Evolutionary conservation across 2,797 vertebrate genomes (phyloP), one percentile per base, ranked within the genome.

Genomic region (Benthosema pterotum): DNA sequence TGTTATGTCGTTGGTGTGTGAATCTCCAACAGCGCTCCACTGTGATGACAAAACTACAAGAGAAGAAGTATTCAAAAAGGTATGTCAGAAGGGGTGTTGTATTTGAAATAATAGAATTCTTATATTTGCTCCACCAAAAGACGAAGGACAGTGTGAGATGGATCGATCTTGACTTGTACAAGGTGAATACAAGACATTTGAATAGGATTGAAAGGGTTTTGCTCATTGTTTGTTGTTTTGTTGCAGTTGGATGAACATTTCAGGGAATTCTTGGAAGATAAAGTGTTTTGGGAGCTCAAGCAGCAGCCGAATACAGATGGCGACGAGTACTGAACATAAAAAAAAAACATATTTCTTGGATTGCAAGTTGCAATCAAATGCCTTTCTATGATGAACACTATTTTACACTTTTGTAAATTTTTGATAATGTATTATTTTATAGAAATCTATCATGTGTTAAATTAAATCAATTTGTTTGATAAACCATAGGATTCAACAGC

Each of bases 1-100:
- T 52, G 51, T 11, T 1, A 55, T 92, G 70, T 73, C 70, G 0
- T 78, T 92, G 86, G 0, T 86, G 55, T 92, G 92, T 65, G 67
- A 78, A 0, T 88, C 89, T 0, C 0, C 0, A 0, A 0, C 0
- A 0, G 0, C 0, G 11, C 80, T 85, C 45, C 0, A 2, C 0
- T 92, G 90, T 70, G 66, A 49, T 0, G 0, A 1, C 0, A 0
- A 0, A 0, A 0, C 0, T 1, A 55, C 54, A 0, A 42, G 11
- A 0, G 0, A 0, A 0, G 0, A 0, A 0, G 16, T 83, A 0
- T 1, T 83, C 0, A 0, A 0, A 0, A 0, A 63, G 82, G 91
- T 92, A 56, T 14, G 69, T 54, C 22, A 3, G 2, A 49, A 11
- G 12, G 15, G 17, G 13, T 17, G 42, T 48, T 15, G 32, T 17